These are phyloP conservation scores for Parauchenoglanis ngamensis DNA, from an alignment of 2,797 vertebrate genomes.

Conservation along the genomic window DNA sequence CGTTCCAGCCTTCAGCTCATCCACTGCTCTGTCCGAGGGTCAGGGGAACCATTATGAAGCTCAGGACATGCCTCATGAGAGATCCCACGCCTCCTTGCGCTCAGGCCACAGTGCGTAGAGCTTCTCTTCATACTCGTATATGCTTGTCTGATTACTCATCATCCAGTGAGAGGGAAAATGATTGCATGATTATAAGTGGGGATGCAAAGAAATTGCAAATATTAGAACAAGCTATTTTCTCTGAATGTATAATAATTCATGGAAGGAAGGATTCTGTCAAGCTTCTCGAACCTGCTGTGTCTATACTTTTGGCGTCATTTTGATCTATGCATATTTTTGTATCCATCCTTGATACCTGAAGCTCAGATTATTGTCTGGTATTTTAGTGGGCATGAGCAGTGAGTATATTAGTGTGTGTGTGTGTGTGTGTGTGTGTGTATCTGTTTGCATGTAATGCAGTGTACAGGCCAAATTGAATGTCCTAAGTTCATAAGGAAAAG, in stretches of 20 bases:
- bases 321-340: slow-evolving; percentile 22
- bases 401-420: slow-evolving; percentile 23
- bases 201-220: slow-evolving; percentile 3
- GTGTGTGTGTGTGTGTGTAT: slow-evolving; percentile 13
- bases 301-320: slow-evolving; percentile 18
- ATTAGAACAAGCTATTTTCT: not conserved
- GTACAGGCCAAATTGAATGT: slow-evolving; percentile 50
- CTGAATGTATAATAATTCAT: not conserved
- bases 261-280: not conserved
- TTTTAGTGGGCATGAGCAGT: not conserved
- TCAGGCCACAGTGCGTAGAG: slow-evolving; percentile 61
- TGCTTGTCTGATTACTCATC: slow-evolving; percentile 9
- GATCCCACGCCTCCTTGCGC: slow-evolving; percentile 58
- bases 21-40: slow-evolving; percentile 43
- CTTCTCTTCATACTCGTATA: slow-evolving; percentile 17
- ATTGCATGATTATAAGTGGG: slow-evolving; percentile 5
- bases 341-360: slow-evolving; percentile 1
- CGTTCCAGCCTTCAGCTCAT: slow-evolving; percentile 44
- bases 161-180: not conserved
- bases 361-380: slow-evolving; percentile 25
- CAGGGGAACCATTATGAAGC: slow-evolving; percentile 26
- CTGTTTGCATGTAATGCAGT: slow-evolving; percentile 24
- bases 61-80: slow-evolving; percentile 48
- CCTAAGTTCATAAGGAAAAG: slow-evolving; percentile 42
- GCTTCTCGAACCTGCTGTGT: slow-evolving; percentile 28